A percentile compares a stretch with the other conserved stretches of the same genome.
Evolutionary conservation across 2,797 vertebrate species (phyloP).

Genomic region (Brachymystax lenok): DNA sequence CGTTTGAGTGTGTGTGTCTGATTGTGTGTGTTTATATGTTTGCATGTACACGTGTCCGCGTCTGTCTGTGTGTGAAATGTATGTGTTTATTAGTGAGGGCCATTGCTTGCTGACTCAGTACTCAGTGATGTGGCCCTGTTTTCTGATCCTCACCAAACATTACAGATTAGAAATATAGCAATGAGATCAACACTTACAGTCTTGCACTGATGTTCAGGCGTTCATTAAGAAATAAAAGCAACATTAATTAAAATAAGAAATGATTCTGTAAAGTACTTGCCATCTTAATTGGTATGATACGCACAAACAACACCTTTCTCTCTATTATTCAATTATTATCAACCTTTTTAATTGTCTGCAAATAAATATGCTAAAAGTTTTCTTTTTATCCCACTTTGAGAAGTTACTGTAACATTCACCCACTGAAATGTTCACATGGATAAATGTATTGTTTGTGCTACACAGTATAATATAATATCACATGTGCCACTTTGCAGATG

Average conservation of each 20-base stretch:
- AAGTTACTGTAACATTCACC: too few species aligned
- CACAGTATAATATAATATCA: too few species aligned
- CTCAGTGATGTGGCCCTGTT: conserved; percentile 1
- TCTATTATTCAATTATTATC: too few species aligned
- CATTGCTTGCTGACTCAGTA: conserved; percentile 47
- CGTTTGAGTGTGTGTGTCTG: conserved; percentile 1
- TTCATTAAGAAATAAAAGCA: not conserved
- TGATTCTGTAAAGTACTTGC: not conserved
- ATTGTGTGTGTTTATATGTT: not conserved
- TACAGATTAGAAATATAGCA: not conserved
- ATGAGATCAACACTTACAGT: not conserved
- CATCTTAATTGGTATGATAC: not conserved
- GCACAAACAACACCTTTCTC: too few species aligned
- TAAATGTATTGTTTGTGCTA: too few species aligned
- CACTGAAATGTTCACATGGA: too few species aligned
- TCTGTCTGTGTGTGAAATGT: not conserved
- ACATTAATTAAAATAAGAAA: not conserved
- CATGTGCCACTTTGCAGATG: too few species aligned
- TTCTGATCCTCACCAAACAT: conserved; percentile 19
- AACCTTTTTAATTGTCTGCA: too few species aligned
- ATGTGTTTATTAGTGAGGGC: conserved; percentile 30
- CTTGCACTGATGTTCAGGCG: not conserved
- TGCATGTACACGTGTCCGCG: not conserved
- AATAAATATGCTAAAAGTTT: too few species aligned
- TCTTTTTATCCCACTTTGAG: too few species aligned